Evolutionary conservation across 2,113 vertebrate genomes (phyloP).

Genomic region (Neofelis nebulosa): DNA sequence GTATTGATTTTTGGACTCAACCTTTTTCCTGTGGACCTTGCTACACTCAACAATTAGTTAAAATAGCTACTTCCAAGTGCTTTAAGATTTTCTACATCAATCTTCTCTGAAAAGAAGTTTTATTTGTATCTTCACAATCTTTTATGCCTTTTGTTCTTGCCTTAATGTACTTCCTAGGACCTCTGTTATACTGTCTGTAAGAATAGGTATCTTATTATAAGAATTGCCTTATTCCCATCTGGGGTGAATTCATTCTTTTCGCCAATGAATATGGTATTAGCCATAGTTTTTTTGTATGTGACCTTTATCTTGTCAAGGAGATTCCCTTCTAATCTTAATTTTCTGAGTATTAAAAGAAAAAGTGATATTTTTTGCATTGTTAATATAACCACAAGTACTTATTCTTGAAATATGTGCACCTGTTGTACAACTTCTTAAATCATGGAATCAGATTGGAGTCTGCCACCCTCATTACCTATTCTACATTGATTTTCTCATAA

Average conservation of each 20-base stretch:
- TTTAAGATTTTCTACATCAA: slow-evolving; percentile 24
- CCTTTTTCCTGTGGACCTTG: background rate
- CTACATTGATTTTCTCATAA: background rate
- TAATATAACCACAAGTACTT: background rate
- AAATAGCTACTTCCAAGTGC: background rate
- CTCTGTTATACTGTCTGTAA: background rate
- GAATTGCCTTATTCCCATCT: background rate
- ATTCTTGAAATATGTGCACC: background rate
- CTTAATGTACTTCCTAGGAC: background rate
- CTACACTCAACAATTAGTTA: background rate
- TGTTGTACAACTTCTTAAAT: background rate
- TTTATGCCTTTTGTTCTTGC: background rate
- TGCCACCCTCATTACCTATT: background rate
- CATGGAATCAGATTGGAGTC: background rate
- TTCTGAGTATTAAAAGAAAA: background rate
- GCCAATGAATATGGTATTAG: background rate
- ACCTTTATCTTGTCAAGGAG: background rate
- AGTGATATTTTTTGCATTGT: background rate
- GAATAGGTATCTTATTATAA: background rate
- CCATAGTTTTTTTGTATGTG: background rate
- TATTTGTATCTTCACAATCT: background rate
- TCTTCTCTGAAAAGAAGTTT: background rate
- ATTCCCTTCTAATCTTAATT: background rate
- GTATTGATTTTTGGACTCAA: background rate
- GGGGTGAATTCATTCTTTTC: background rate